Evolutionary conservation across 2,113 vertebrate genomes (phyloP).

Genomic region (Oophaga pumilio): DNA sequence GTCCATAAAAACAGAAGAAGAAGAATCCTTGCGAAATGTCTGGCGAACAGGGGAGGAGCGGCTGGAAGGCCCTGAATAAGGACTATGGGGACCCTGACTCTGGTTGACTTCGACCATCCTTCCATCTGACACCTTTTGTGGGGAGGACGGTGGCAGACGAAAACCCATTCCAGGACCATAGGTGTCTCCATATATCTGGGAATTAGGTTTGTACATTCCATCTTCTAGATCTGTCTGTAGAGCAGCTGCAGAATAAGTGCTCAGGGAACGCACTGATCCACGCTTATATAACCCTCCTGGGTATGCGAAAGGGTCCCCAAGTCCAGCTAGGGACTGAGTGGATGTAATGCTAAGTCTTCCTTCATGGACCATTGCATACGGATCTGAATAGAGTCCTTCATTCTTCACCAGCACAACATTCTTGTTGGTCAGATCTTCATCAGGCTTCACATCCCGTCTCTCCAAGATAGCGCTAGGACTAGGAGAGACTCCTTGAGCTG

Average conservation of each 20-base stretch:
- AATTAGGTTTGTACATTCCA: slow-evolving; percentile 86
- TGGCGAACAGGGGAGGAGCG: slow-evolving; percentile 91
- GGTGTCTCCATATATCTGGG: slow-evolving; percentile 83
- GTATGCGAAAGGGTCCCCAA: slow-evolving; percentile 91
- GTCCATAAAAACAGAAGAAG: slow-evolving; percentile 90
- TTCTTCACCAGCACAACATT: slow-evolving; percentile 93
- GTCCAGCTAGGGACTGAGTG: slow-evolving; percentile 84
- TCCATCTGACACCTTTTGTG: slow-evolving; percentile 87
- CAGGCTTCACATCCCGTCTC: slow-evolving; percentile 93
- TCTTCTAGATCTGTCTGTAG: slow-evolving; percentile 93
- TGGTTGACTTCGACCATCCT: slow-evolving; percentile 75
- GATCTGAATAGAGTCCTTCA: slow-evolving; percentile 90
- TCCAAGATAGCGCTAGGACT: slow-evolving; percentile 98
- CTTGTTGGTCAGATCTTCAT: slow-evolving; percentile 90
- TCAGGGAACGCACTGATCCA: slow-evolving; percentile 91
- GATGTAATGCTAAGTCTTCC: slow-evolving; percentile 94
- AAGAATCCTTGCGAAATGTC: slow-evolving; percentile 92
- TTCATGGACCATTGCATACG: slow-evolving; percentile 91
- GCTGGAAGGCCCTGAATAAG: slow-evolving; percentile 88
- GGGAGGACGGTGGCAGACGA: slow-evolving; percentile 90
- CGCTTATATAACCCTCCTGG: slow-evolving; percentile 90
- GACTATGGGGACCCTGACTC: slow-evolving; percentile 80
- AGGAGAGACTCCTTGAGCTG: slow-evolving; percentile 81
- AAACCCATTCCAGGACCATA: slow-evolving; percentile 85
- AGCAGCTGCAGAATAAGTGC: slow-evolving; percentile 92